Conservation (phyloP, 2,888 invertebrate species). For the Scaptomyza reducta region DNA sequence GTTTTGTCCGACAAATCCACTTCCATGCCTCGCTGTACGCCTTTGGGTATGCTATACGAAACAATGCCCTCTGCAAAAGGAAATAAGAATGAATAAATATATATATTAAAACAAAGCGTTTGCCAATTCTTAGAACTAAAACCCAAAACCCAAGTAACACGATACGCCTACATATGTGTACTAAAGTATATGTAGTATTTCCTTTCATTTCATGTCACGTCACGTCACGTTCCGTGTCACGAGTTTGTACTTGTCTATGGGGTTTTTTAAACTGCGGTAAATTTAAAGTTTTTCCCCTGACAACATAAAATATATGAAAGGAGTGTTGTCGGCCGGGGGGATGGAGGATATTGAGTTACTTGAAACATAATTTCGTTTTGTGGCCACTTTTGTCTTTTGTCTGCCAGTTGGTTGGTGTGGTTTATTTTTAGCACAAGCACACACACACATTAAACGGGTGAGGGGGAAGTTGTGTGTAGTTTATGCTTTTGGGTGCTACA, state of each 20-base stretch:
- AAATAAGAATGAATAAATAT: constrained; percentile 32
- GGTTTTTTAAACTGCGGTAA: constrained; percentile 57
- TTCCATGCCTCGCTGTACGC: constrained; percentile 88
- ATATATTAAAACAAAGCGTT: constrained; percentile 30
- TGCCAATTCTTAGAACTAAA: constrained; percentile 52
- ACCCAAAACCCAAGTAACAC: constrained; percentile 55
- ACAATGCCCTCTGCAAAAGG: constrained; percentile 89
- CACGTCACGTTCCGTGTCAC: constrained; percentile 61
- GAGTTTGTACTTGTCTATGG: constrained; percentile 34
- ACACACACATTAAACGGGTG: constrained; percentile 3
- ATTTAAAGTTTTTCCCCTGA: constrained; percentile 59
- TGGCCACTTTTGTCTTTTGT: constrained; percentile 62
- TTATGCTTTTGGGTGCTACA: background rate
- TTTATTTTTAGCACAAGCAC: constrained; percentile 58
- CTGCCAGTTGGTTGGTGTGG: constrained; percentile 65
- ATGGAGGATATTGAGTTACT: constrained; percentile 68
- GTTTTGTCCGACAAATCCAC: constrained; percentile 91
- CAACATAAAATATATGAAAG: constrained; percentile 15
- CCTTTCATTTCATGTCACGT: constrained; percentile 31
- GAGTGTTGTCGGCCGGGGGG: background rate
- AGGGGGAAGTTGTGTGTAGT: constrained; percentile 12
- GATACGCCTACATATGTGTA: constrained; percentile 35
- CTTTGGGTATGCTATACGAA: constrained; percentile 92
- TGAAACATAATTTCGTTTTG: constrained; percentile 74
- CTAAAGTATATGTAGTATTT: background rate